A percentile compares a stretch with the other conserved stretches of the same genome.
Evolutionary conservation across 2,888 invertebrate genomes (phyloP).

Genomic region (Heliothis peltigera): DNA sequence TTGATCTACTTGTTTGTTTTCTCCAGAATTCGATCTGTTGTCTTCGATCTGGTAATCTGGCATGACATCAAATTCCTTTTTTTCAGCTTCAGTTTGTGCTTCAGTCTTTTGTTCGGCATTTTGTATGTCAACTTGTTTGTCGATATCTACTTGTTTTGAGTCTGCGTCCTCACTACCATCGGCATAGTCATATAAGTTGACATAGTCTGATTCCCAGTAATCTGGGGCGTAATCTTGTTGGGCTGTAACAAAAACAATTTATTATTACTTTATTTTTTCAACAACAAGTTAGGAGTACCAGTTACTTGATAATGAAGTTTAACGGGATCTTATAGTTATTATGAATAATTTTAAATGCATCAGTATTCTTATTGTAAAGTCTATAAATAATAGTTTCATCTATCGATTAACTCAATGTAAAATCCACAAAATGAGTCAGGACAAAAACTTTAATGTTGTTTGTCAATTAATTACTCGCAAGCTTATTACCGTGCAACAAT

Average conservation of each 20-base stretch:
- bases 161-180: slow-evolving; percentile 36
- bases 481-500: too few relatives aligned
- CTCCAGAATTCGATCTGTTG: slow-evolving; percentile 65
- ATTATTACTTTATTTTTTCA: not conserved
- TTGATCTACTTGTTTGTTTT: slow-evolving; percentile 36
- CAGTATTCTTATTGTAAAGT: too few relatives aligned
- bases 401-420: too few relatives aligned
- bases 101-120: slow-evolving; percentile 42
- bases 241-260: slow-evolving; percentile 59
- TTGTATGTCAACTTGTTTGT: slow-evolving; percentile 49
- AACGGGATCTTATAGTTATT: too few relatives aligned
- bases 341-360: too few relatives aligned
- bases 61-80: slow-evolving; percentile 46
- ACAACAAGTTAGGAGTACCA: too few relatives aligned
- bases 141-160: slow-evolving; percentile 31
- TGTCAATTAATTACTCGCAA: too few relatives aligned
- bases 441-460: too few relatives aligned
- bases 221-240: slow-evolving; percentile 48
- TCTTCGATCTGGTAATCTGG: slow-evolving; percentile 80
- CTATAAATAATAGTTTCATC: too few relatives aligned
- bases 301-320: too few relatives aligned
- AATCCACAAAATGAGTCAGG: too few relatives aligned
- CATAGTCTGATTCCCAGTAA: slow-evolving; percentile 45
- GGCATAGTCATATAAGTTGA: slow-evolving; percentile 46
- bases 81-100: slow-evolving; percentile 32